A percentile compares a stretch with the other conserved stretches of the same genome.
Conservation (phyloP, 2,797 vertebrate genomes). For the Tenualosa thibaudeaui region DNA sequence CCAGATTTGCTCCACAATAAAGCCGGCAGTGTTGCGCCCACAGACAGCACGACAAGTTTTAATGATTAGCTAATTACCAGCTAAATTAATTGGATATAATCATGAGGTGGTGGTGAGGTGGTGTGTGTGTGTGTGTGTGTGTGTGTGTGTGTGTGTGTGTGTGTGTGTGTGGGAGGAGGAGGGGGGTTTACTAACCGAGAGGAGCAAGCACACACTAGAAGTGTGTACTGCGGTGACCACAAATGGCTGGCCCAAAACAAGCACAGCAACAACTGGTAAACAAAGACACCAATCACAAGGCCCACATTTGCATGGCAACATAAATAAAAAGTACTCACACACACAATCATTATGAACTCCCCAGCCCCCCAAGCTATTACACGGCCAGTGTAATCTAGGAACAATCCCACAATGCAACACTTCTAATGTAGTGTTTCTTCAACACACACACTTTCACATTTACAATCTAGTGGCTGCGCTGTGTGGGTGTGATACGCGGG, state of each 20-base stretch:
- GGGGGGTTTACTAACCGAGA: slow-evolving; percentile 33
- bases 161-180: slow-evolving; percentile 36
- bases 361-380: slow-evolving; percentile 6
- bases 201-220: background rate
- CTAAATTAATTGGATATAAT: slow-evolving; percentile 73
- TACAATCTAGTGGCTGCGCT: background rate
- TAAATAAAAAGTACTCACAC: slow-evolving; percentile 8
- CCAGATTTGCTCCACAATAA: background rate
- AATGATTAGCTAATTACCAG: slow-evolving; percentile 71
- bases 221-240: background rate
- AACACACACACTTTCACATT: background rate
- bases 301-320: slow-evolving; percentile 15
- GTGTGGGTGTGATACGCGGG: background rate
- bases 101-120: slow-evolving; percentile 57
- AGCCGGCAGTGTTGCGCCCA: background rate
- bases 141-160: too few species aligned
- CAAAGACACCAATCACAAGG: slow-evolving; percentile 10
- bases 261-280: background rate
- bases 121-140: too few species aligned
- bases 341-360: slow-evolving; percentile 22
- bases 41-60: slow-evolving; percentile 41
- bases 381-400: slow-evolving; percentile 5
- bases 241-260: background rate
- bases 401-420: slow-evolving; percentile 23
- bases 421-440: background rate